Evolutionary conservation across 2,113 vertebrate genomes (phyloP).

Genomic region (Cephalopterus ornatus): DNA sequence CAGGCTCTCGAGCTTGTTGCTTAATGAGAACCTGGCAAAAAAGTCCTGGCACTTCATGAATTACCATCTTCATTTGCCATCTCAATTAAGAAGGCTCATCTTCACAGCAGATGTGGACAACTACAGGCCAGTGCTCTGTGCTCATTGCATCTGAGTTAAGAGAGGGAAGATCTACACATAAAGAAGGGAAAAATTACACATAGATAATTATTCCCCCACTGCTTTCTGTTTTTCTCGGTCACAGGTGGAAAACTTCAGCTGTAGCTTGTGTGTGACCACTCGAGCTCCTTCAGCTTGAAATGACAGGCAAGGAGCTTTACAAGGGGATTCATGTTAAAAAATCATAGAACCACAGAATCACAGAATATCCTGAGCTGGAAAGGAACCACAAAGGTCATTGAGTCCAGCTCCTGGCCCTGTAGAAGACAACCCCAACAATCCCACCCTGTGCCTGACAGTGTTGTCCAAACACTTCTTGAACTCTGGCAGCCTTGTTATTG

Average conservation of each 20-base stretch:
- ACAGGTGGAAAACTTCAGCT: background rate
- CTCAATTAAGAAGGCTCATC: background rate
- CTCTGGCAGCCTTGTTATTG: background rate
- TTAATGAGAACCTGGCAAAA: background rate
- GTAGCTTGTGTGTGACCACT: background rate
- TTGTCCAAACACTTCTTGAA: background rate
- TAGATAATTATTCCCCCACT: background rate
- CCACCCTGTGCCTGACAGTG: fast-evolving
- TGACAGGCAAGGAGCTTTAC: background rate
- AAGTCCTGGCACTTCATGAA: background rate
- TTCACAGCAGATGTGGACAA: background rate
- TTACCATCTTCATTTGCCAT: background rate
- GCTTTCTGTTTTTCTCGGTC: background rate
- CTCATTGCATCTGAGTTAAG: background rate
- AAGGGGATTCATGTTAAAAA: background rate
- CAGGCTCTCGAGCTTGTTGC: background rate
- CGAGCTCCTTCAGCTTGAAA: background rate
- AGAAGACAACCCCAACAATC: background rate
- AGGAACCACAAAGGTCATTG: background rate
- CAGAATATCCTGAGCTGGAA: background rate
- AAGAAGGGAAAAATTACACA: background rate
- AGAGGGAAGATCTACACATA: background rate
- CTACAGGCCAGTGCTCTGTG: background rate
- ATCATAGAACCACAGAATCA: background rate
- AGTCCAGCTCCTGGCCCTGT: background rate